phyloP scores from a whole-genome alignment of 2,888 invertebrate genomes.

The Lycia hirtaria region DNA sequence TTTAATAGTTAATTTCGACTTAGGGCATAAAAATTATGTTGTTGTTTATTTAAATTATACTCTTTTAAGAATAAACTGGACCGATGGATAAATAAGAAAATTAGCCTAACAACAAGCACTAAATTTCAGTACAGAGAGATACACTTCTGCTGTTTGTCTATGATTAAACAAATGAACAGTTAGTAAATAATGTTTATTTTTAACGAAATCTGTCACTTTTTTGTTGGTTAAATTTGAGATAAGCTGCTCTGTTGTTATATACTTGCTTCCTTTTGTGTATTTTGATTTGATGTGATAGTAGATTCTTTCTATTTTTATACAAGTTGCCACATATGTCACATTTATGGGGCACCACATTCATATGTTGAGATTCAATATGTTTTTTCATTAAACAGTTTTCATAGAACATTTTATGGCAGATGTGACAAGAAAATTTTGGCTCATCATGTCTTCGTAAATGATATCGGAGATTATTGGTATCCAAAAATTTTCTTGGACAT shows the following conservation, averaged over 20 bases:
- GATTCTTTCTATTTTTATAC: neutral
- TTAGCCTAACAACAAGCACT: too few relatives aligned
- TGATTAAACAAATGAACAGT: too few relatives aligned
- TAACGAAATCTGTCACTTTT: neutral
- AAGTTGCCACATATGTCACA: conserved; percentile 1
- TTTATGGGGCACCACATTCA: neutral
- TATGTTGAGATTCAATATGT: neutral
- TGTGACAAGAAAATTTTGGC: neutral
- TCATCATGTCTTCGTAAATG: conserved; percentile 1
- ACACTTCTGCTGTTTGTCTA: too few relatives aligned
- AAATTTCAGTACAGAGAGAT: too few relatives aligned
- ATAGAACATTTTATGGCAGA: neutral
- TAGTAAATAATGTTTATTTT: too few relatives aligned
- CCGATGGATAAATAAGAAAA: too few relatives aligned
- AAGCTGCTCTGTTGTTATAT: neutral
- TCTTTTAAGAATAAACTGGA: too few relatives aligned
- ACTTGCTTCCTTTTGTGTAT: conserved; percentile 2
- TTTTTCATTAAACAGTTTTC: neutral
- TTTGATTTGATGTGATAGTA: neutral
- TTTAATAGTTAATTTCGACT: too few relatives aligned
- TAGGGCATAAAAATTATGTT: too few relatives aligned
- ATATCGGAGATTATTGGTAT: neutral
- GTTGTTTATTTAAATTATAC: too few relatives aligned
- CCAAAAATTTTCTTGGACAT: neutral
- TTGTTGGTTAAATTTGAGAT: neutral